A percentile compares a stretch with the other conserved stretches of the same genome.
phyloP scores from a whole-genome alignment of 2,797 vertebrate genomes.

The Pangasius larnaudii region DNA sequence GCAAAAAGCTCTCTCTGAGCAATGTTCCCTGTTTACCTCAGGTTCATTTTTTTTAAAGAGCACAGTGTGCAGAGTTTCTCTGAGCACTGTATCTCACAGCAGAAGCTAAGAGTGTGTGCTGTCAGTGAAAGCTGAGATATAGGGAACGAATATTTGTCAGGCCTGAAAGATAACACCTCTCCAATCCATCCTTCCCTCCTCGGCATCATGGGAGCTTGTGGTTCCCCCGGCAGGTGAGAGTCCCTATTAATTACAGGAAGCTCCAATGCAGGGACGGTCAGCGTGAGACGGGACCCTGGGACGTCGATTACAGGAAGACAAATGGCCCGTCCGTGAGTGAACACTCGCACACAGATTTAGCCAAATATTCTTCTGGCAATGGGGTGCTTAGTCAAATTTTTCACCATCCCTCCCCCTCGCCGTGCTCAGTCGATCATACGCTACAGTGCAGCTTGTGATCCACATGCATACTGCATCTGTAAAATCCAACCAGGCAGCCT shows the following conservation, averaged over 20 bases:
- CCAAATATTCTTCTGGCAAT: constrained; percentile 53
- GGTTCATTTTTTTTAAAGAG: constrained; percentile 15
- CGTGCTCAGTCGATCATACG: constrained; percentile 68
- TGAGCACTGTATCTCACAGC: constrained; percentile 5
- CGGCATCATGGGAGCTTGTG: constrained; percentile 70
- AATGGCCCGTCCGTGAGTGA: constrained; percentile 68
- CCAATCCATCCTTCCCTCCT: constrained; percentile 52
- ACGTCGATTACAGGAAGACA: constrained; percentile 69
- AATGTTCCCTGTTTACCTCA: constrained; percentile 25
- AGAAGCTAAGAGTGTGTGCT: constrained; percentile 35
- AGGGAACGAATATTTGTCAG: constrained; percentile 54
- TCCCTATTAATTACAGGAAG: constrained; percentile 79
- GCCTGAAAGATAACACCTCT: constrained; percentile 54
- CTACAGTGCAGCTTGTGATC: constrained; percentile 64
- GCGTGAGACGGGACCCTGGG: constrained; percentile 69
- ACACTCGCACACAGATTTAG: constrained; percentile 37
- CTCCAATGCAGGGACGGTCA: constrained; percentile 64
- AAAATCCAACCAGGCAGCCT: constrained; percentile 40
- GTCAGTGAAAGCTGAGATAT: constrained; percentile 46
- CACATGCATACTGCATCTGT: constrained; percentile 53
- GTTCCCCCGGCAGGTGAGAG: constrained; percentile 66
- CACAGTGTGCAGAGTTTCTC: neutral
- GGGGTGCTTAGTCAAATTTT: constrained; percentile 65
- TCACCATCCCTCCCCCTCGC: constrained; percentile 54
- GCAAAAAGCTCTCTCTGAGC: constrained; percentile 22